Evolutionary conservation across 2,888 invertebrate species (phyloP), one percentile per base, ranked within the genome.

Genomic region (Brenthis ino): DNA sequence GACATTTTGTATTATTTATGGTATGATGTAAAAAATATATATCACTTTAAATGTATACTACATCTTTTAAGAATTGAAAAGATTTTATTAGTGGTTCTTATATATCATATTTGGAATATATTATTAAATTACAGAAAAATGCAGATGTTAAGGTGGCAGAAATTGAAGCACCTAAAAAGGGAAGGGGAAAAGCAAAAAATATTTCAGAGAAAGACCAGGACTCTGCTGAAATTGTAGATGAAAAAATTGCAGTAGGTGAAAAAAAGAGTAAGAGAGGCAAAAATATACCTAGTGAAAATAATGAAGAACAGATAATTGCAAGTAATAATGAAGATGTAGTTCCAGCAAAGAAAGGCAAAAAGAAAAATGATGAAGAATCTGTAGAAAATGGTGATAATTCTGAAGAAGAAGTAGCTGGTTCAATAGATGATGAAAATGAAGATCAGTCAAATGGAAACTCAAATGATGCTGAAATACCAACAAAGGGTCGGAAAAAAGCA

Each of bases 101-200:
- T 16, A 14, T 28, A 16, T 20, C 2, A n/a, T 14, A 57, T 50
- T n/a, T 28, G 53, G 24, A 33, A 66, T 14, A 11, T 20, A n/a
- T 20, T 33, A 33, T 60, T 65, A 47, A 37, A 72, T 86, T 87
- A 58, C 89, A 92, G 92, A 92, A 92, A 85, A 77, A 84, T 73
- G 80, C 83, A 72, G 89, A 89, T 74, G 80, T 83, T 53, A 88
- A 89, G 79, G 78, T 81, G 67, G 74, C 81, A 58, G 87, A 86
- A 74, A 84, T 72, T 80, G 90, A 87, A 77, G 86, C 79, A 65
- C 80, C 88, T 43, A 88, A 88, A 80, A 91, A 88, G 75, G 87
- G 86, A 28, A 82, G 86, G 77, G 88, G 88, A 0, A 91, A 89
- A 81, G 83, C 82, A 43, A 93, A 92, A 80, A 78, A 72, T 68